phyloP scores from a whole-genome alignment of 2,113 vertebrate species.

The Notechis scutatus region DNA sequence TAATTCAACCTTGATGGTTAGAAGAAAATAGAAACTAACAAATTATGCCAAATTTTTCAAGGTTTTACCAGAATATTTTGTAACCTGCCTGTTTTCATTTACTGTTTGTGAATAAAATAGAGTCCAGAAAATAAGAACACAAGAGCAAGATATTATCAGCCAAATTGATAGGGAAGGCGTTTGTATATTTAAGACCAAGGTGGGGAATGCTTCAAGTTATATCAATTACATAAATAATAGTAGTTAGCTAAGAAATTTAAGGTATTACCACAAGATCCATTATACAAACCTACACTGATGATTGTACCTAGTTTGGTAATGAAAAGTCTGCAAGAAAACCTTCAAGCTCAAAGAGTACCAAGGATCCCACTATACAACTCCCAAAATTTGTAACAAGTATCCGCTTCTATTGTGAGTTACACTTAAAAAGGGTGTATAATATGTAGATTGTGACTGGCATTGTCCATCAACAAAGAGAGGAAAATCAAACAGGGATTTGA shows the following conservation, averaged over 20 bases:
- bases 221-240: constrained; percentile 18
- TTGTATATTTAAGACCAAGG: neutral
- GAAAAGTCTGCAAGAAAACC: neutral
- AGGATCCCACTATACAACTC: neutral
- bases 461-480: neutral
- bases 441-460: neutral
- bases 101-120: neutral
- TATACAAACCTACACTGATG: neutral
- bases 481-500: neutral
- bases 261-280: neutral
- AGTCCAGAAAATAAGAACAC: neutral
- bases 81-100: neutral
- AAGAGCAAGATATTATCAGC: neutral
- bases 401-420: neutral
- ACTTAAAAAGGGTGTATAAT: neutral
- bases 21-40: neutral
- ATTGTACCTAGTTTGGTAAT: neutral
- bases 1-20: neutral
- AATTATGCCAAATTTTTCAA: neutral
- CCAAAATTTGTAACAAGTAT: neutral
- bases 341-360: neutral
- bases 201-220: neutral
- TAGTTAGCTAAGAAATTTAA: neutral
- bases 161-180: neutral
- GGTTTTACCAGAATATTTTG: neutral